Percentiles rank a stretch among this genome's conserved stretches.
These are phyloP conservation scores for Lichenostomus cassidix DNA, from an alignment of 2,113 vertebrate genomes.

Conservation along the genomic window DNA sequence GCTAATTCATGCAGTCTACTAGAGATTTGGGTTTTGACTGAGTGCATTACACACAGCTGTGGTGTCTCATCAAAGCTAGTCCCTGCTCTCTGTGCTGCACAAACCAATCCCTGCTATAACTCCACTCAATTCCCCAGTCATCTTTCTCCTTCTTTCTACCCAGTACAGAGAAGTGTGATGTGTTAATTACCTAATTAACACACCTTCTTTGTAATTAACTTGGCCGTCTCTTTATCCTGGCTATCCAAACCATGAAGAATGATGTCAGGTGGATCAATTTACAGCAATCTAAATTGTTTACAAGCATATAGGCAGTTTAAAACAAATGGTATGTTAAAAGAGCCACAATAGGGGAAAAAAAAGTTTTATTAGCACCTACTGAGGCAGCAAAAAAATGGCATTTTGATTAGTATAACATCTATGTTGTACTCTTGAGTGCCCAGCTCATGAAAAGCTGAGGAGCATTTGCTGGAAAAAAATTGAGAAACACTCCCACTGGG, in stretches of 20 bases:
- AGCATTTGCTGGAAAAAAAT: not conserved
- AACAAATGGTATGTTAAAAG: constrained; percentile 5
- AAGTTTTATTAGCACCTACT: not conserved
- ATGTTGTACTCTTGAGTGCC: not conserved
- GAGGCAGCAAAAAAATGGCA: not conserved
- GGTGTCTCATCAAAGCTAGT: not conserved
- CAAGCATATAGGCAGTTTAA: not conserved
- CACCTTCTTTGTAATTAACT: constrained; percentile 23
- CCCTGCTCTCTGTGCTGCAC: not conserved
- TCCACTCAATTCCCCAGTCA: not conserved
- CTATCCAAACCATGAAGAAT: not conserved
- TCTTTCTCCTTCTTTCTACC: not conserved
- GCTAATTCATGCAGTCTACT: not conserved
- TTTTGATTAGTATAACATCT: not conserved
- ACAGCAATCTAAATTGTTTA: constrained; percentile 4
- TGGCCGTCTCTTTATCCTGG: not conserved
- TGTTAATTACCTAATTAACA: constrained; percentile 59
- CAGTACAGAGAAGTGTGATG: not conserved
- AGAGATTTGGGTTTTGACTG: not conserved
- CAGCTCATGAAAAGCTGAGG: not conserved
- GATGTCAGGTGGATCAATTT: constrained; percentile 21
- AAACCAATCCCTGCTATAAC: not conserved
- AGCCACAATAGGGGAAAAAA: not conserved
- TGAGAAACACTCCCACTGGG: not conserved
- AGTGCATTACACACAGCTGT: not conserved